phyloP scores from a whole-genome alignment of 2,888 invertebrate genomes.

The Caenorhabditis sp. region DNA sequence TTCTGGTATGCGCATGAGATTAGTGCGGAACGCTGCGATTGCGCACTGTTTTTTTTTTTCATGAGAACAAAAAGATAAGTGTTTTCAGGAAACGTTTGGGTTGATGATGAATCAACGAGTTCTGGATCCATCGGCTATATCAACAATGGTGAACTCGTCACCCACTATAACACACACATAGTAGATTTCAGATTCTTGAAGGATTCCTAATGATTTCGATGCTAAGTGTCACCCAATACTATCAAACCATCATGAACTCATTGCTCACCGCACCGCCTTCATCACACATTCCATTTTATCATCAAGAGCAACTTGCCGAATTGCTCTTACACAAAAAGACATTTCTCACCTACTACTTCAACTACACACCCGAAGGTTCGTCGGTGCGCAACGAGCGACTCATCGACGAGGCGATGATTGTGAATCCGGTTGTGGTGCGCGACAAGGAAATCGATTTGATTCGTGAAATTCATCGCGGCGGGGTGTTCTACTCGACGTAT shows the following conservation, averaged over 20 bases:
- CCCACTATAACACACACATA: no score
- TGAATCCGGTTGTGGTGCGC: slow-evolving; percentile 38
- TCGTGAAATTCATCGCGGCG: slow-evolving; percentile 48
- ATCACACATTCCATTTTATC: slow-evolving; percentile 46
- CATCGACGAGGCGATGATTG: slow-evolving; percentile 33
- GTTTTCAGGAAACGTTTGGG: slow-evolving; percentile 52
- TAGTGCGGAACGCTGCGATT: no score
- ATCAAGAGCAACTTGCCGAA: slow-evolving; percentile 50
- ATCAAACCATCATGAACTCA: slow-evolving; percentile 57
- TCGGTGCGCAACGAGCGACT: slow-evolving; percentile 37
- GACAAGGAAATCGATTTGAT: slow-evolving; percentile 35
- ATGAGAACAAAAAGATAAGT: no score
- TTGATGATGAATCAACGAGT: slow-evolving; percentile 51
- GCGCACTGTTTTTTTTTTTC: no score
- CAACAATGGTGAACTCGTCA: no score
- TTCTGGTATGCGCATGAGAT: no score
- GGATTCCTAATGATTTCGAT: slow-evolving; percentile 42
- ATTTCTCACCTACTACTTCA: slow-evolving; percentile 49
- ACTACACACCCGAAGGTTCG: slow-evolving; percentile 46
- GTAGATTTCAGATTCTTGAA: slow-evolving; percentile 39
- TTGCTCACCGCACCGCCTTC: slow-evolving; percentile 50
- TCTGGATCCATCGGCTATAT: slow-evolving; percentile 34
- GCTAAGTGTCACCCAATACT: slow-evolving; percentile 47
- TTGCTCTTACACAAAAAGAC: slow-evolving; percentile 36
- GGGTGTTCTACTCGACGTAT: slow-evolving; percentile 50